phyloP scores from a whole-genome alignment of 2,797 vertebrate species.

The Hirundo rustica region DNA sequence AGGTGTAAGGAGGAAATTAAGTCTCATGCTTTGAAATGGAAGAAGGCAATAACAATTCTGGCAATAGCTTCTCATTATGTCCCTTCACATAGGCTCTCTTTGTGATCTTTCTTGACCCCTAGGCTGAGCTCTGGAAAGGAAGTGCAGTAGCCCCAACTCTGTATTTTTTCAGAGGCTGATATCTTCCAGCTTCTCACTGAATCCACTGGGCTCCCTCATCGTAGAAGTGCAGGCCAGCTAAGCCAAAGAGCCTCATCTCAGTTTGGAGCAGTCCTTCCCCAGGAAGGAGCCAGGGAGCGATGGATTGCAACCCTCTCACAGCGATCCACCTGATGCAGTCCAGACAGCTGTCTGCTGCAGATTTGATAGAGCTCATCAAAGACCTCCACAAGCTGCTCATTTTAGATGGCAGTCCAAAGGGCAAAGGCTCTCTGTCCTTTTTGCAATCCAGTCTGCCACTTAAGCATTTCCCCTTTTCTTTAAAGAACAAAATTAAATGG shows the following conservation, averaged over 20 bases:
- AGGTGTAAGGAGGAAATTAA: conserved; percentile 26
- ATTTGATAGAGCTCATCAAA: neutral
- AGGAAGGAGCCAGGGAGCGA: neutral
- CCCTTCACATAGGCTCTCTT: neutral
- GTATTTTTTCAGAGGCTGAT: neutral
- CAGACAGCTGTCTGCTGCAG: neutral
- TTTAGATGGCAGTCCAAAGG: neutral
- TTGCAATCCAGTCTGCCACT: neutral
- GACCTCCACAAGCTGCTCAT: neutral
- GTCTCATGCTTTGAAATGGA: neutral
- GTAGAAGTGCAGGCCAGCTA: neutral
- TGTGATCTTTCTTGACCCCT: neutral
- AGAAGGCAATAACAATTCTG: neutral
- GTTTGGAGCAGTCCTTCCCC: neutral
- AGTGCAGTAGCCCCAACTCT: neutral
- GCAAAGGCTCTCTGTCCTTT: neutral
- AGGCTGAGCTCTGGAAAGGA: neutral
- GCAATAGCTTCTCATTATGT: neutral
- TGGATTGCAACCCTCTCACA: neutral
- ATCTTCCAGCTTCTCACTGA: neutral
- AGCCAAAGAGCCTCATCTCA: neutral
- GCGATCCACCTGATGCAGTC: neutral
- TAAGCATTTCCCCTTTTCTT: neutral
- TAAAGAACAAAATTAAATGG: conserved; percentile 33
- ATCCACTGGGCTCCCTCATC: fast-evolving